Evolutionary conservation across 2,797 vertebrate genomes (phyloP), one percentile per base, ranked within the genome.

Genomic region (Cryptoblepharus egeriae): DNA sequence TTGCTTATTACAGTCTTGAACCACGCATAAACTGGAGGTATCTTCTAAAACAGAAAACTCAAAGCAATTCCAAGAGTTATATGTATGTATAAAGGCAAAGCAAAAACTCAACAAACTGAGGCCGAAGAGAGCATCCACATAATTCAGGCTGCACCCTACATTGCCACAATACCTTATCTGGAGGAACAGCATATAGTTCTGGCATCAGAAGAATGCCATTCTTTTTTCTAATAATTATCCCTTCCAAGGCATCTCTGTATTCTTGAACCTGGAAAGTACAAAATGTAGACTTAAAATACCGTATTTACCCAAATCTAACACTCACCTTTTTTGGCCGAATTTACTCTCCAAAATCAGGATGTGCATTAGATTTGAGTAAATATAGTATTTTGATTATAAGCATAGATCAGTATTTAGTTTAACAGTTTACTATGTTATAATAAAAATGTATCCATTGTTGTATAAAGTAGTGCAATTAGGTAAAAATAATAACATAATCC

Each of bases 231-330:
- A 99, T 98, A 88, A 99, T 94, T 92, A 99, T 92, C 73, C 97
- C 97, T 81, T 99, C 98, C 90, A 99, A 94, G 12, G 98, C 98
- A 79, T 99, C 98, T 35, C 96, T 96, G 87, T 99, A 99, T 91
- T 99, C 99, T 92, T 98, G 96, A 58, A 99, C 97, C 99, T 99
- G 90, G 24, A 55, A 88, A 72, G 69, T 11, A 39, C 12, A 72
- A 80, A 79, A 69, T 15, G 58, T 80, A 39, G 10, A 49, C 79
- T 89, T n/a, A 88, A 55, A 89, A 69, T 4, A 64, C n/a, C n/a
- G n/a, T n/a, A n/a, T n/a, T n/a, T n/a, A n/a, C n/a, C n/a, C n/a
- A n/a, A n/a, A n/a, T n/a, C n/a, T n/a, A n/a, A n/a, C n/a, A n/a
- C n/a, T n/a, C n/a, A n/a, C n/a, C n/a, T n/a, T n/a, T n/a, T n/a